Conservation (phyloP, 2,113 vertebrate species). For the Naja naja region DNA sequence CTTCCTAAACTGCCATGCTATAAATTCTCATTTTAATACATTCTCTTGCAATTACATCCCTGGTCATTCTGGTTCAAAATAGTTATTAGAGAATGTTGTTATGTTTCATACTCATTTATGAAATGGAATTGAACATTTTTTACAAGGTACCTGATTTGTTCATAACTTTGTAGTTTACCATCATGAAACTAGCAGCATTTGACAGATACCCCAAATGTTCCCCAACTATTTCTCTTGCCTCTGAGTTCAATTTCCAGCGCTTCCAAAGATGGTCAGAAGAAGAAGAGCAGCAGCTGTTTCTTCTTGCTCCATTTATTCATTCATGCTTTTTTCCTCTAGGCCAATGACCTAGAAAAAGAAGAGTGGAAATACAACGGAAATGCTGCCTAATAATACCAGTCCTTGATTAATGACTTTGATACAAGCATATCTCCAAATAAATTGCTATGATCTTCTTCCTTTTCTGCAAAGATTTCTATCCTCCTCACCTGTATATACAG, state of each 20-base stretch:
- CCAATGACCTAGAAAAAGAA: not conserved
- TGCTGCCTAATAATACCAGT: not conserved
- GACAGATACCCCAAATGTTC: not conserved
- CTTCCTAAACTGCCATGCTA: not conserved
- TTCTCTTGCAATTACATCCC: not conserved
- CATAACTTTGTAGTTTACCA: not conserved
- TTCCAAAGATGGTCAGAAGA: not conserved
- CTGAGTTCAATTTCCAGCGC: not conserved
- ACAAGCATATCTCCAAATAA: not conserved
- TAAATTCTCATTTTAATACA: not conserved
- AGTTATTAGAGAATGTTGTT: not conserved
- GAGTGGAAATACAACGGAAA: not conserved
- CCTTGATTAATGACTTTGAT: not conserved
- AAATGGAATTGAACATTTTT: not conserved
- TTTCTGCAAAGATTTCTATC: not conserved
- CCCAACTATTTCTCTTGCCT: not conserved
- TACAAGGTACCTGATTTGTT: not conserved
- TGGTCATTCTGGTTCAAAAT: not conserved
- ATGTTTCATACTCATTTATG: not conserved
- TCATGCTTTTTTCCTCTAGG: not conserved
- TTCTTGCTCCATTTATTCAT: not conserved
- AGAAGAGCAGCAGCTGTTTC: not conserved
- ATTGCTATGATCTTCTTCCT: not conserved
- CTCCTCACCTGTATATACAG: not conserved
- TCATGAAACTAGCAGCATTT: not conserved